Base-by-base conservation (phyloP, 2,888 invertebrate species). In the Callimorpha dominula region DNA sequence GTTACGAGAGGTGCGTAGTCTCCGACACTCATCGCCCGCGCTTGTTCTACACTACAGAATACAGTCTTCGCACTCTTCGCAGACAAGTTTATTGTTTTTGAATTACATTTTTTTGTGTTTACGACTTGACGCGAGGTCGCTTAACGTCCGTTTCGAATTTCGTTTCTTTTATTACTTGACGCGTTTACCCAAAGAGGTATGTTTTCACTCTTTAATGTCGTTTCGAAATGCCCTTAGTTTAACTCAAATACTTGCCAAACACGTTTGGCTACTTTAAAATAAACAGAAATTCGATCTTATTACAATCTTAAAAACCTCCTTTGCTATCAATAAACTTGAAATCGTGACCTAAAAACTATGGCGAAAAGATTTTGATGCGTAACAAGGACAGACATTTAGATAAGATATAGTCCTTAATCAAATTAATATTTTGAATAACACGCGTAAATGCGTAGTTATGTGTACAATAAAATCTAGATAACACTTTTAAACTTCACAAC, bases 11-110 rank as follows among this genome's bases (percentile, higher is more conserved):
- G 50, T 49, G 50, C 50, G 49, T 65, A 65, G 50, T 40, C 20
- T 11, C 54, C 42, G 20, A 20, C 52, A 60, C 71, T 65, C 57
- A 60, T 57, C 46, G 46, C 42, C 14, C 40, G 66, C 31, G 20
- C 20, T 40, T 17, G 17, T 49, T 57, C 31, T 20, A 52, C 70
- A 31, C 17, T 62, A 65, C 63, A 46, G 57, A 60, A 40, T 42
- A 52, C 40, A 42, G 52, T 67, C 42, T 52, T 84, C 88, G 89
- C 40, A 42, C 40, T 67, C 42, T 52, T 84, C 88, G 89, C 90
- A 94, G 94, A 94, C 94, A 86, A 90, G 88, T 93, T 93, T 93
- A 94, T 94, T 91, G 92, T 93, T 92, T 93, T 91, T 90, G 86
- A 89, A 93, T 91, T 90, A 92, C 89, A 91, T 90, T 93, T 94